Base-by-base conservation (phyloP, 2,888 invertebrate species). In the Nipponacmea schrenckii region DNA sequence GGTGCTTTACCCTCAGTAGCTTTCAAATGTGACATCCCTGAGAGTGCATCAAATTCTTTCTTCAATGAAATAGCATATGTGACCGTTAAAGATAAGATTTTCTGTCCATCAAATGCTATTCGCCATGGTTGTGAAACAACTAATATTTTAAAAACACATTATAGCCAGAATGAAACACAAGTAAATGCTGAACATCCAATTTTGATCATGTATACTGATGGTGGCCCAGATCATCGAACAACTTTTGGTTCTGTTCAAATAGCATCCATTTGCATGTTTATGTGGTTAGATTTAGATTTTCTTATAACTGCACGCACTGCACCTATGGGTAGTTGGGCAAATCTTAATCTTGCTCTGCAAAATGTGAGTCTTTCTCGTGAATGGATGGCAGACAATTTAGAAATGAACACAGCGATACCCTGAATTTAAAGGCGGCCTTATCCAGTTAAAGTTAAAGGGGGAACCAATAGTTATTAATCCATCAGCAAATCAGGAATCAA, bases 71-170 rank as follows among this genome's bases (percentile, higher is more conserved):
- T n/a, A n/a, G n/a, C n/a, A n/a, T n/a, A n/a, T n/a, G n/a, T n/a
- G n/a, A n/a, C n/a, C n/a, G n/a, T n/a, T n/a, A n/a, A n/a, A n/a
- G n/a, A 69, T 44, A 67, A 70, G 39, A 39, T 66, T n/a, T 71
- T 70, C 24, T n/a, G 66, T 39, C 73, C 73, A n/a, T 70, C 70
- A 17, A 64, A 39, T 64, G 65, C 70, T 20, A 45, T 48, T 12
- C 63, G 70, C 15, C 73, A 73, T 68, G 68, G 56, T n/a, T 27
- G 44, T 46, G 69, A 69, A 46, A 68, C 68, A 50, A 27, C 27
- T 8, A 62, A 50, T 31, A 56, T 68, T 3, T 27, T 68, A 27
- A 50, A 39, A 31, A 31, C 50, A 27, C 50, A n/a, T n/a, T n/a
- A n/a, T n/a, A n/a, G n/a, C n/a, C n/a, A 24, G 27, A 56, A 68